Percentiles rank a stretch among this genome's conserved stretches.
Conservation (phyloP, 1,140 invertebrate genomes). For the Zaprionus ornatus region DNA sequence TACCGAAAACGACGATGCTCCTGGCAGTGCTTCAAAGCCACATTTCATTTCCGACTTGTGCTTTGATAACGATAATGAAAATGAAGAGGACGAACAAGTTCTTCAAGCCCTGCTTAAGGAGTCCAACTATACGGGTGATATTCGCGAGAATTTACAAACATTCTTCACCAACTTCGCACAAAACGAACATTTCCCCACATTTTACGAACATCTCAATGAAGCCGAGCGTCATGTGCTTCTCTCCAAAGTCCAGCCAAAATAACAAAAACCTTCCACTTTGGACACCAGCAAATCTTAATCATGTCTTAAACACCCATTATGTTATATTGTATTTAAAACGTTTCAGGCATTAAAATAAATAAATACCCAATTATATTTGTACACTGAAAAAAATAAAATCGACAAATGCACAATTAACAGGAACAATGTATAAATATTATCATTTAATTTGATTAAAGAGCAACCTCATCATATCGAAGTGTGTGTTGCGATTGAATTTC, state of each 20-base stretch:
- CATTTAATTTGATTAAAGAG: constrained; percentile 41
- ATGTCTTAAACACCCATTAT: background rate
- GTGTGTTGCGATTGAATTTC: constrained; percentile 61
- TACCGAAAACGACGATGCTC: constrained; percentile 42
- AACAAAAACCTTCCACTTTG: constrained; percentile 15
- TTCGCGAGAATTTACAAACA: constrained; percentile 86
- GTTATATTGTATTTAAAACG: constrained; percentile 32
- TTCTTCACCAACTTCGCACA: constrained; percentile 87
- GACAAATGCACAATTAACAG: background rate
- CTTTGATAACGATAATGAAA: constrained; percentile 75
- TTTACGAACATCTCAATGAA: constrained; percentile 86
- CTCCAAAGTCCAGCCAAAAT: constrained; percentile 59
- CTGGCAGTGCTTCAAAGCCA: constrained; percentile 55
- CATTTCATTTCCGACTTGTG: constrained; percentile 73
- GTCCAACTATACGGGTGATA: constrained; percentile 86
- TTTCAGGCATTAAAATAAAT: background rate
- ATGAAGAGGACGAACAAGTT: constrained; percentile 85
- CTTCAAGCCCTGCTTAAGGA: constrained; percentile 86
- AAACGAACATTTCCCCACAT: constrained; percentile 86
- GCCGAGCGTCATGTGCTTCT: constrained; percentile 54
- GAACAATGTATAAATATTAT: background rate
- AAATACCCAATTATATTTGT: background rate
- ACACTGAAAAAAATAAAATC: background rate
- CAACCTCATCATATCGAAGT: constrained; percentile 64
- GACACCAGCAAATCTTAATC: background rate